phyloP scores from a whole-genome alignment of 1,140 invertebrate species.

The Sycobia sp. region DNA sequence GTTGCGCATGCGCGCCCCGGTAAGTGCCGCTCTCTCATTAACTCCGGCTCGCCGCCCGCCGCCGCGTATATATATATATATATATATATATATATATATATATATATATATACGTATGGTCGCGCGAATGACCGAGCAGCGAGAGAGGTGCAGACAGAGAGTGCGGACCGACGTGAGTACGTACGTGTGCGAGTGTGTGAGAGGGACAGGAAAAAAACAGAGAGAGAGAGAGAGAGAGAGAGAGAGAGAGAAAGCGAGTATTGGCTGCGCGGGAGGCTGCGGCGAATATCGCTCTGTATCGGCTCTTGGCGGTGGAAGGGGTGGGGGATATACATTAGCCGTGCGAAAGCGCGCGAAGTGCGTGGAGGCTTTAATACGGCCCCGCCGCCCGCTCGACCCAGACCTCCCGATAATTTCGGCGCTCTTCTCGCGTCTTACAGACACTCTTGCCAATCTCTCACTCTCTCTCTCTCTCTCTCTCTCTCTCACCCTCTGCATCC shows the following conservation, averaged over 20 bases:
- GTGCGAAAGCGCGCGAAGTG: slow-evolving; percentile 5
- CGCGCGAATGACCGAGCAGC: slow-evolving; percentile 39
- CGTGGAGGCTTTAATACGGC: slow-evolving; percentile 8
- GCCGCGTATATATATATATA: too few species aligned
- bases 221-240: background rate
- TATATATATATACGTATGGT: too few species aligned
- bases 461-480: background rate
- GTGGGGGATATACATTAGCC: too few species aligned
- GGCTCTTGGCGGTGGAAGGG: too few species aligned
- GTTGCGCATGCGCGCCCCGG: slow-evolving; percentile 59
- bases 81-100: too few species aligned
- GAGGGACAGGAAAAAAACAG: background rate
- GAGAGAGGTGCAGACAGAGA: slow-evolving; percentile 32
- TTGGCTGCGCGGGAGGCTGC: background rate
- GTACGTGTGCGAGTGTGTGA: too few species aligned
- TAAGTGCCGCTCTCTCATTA: slow-evolving; percentile 62
- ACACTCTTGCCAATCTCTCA: slow-evolving; percentile 18
- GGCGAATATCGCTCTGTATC: too few species aligned
- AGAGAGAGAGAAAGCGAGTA: background rate
- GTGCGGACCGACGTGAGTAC: too few species aligned
- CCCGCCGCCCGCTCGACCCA: too few species aligned
- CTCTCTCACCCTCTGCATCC: background rate
- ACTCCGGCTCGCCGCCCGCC: slow-evolving; percentile 56
- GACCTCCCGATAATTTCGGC: slow-evolving; percentile 19
- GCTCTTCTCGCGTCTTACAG: background rate